Evolutionary conservation across 1,140 invertebrate species (phyloP).

Genomic region (Drosophila trapezifrons): DNA sequence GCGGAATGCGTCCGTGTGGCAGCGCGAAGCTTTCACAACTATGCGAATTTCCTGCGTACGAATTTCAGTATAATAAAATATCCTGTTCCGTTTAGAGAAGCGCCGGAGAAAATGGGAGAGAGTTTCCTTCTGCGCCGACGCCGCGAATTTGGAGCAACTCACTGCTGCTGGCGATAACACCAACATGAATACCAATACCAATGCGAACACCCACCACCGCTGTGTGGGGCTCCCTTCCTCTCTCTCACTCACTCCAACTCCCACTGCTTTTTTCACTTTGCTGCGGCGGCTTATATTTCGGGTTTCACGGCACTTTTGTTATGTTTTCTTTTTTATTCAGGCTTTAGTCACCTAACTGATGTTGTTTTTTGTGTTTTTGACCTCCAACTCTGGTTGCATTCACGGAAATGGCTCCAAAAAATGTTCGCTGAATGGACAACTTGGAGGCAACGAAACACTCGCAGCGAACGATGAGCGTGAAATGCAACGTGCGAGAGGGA

Average conservation of each 20-base stretch:
- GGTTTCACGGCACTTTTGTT: slow-evolving; percentile 13
- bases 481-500: slow-evolving; percentile 35
- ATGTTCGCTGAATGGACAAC: slow-evolving; percentile 6
- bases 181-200: slow-evolving; percentile 46
- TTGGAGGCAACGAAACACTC: slow-evolving; percentile 27
- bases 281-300: slow-evolving; percentile 7
- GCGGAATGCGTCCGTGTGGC: slow-evolving; percentile 80
- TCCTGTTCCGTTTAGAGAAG: slow-evolving; percentile 63
- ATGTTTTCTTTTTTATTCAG: background rate
- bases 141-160: slow-evolving; percentile 72
- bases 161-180: slow-evolving; percentile 68
- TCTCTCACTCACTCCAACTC: slow-evolving; percentile 11
- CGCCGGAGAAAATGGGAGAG: slow-evolving; percentile 30
- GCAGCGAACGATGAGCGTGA: slow-evolving; percentile 31
- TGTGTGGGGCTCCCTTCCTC: slow-evolving; percentile 4
- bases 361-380: slow-evolving; percentile 5
- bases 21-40: slow-evolving; percentile 81
- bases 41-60: slow-evolving; percentile 78
- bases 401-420: background rate
- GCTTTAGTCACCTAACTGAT: background rate
- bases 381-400: background rate
- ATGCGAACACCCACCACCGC: slow-evolving; percentile 45
- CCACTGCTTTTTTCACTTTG: slow-evolving; percentile 33
- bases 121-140: slow-evolving; percentile 53
- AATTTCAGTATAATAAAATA: slow-evolving; percentile 84